These are phyloP conservation scores for Clamator glandarius DNA, from an alignment of 2,797 vertebrate species.

Conservation along the genomic window DNA sequence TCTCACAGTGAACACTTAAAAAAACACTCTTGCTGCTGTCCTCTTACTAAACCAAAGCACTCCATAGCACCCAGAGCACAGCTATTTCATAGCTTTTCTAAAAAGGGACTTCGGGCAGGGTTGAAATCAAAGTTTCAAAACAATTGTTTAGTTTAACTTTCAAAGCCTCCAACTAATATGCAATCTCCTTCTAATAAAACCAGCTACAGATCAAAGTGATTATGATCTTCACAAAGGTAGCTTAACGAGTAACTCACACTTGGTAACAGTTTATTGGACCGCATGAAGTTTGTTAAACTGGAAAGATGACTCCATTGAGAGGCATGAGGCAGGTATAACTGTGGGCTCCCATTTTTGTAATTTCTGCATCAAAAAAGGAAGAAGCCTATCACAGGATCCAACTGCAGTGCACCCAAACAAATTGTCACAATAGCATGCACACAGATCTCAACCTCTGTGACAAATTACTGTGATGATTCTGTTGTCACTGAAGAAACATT, in stretches of 20 bases:
- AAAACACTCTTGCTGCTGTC: not conserved
- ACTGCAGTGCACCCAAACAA: not conserved
- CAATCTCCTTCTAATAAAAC: not conserved
- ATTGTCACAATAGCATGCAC: not conserved
- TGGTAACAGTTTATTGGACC: not conserved
- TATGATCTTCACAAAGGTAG: not conserved
- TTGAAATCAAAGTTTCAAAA: not conserved
- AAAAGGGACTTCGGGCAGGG: not conserved
- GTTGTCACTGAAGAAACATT: not conserved
- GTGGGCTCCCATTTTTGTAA: not conserved
- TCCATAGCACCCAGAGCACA: not conserved
- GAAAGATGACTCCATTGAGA: not conserved
- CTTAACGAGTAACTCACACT: not conserved
- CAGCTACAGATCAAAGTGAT: not conserved
- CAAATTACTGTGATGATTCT: not conserved
- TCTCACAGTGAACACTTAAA: not conserved
- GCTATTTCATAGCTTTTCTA: not conserved
- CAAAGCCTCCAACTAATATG: not conserved
- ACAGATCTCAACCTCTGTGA: not conserved
- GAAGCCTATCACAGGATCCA: not conserved
- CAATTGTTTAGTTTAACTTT: not conserved
- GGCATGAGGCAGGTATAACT: not conserved
- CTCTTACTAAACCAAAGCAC: not conserved
- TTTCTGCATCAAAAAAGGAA: not conserved
- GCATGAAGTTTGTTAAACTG: not conserved